Conservation (phyloP, 2,113 vertebrate genomes). For the Silurus meridionalis region DNA sequence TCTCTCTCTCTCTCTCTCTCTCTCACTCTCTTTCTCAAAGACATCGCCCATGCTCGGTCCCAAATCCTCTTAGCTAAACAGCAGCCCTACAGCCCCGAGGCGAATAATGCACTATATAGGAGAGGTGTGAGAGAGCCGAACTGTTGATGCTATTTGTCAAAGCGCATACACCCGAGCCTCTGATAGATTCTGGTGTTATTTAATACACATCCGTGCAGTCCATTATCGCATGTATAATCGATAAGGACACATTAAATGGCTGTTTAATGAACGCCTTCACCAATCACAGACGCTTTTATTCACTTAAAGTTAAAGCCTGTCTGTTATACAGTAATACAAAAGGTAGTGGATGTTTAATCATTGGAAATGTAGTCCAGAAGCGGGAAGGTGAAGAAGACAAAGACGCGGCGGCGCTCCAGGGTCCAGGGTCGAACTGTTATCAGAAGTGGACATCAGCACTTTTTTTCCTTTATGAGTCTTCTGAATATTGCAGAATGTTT, state of each 20-base stretch:
- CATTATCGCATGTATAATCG: slow-evolving; percentile 33
- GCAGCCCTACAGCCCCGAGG: slow-evolving; percentile 14
- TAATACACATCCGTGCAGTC: slow-evolving; percentile 30
- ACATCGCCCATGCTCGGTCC: slow-evolving; percentile 38
- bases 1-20: slow-evolving; percentile 41
- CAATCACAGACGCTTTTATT: slow-evolving; percentile 34
- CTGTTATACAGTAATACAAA: slow-evolving; percentile 1
- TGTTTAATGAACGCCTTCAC: slow-evolving; percentile 25
- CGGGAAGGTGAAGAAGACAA: slow-evolving; percentile 13
- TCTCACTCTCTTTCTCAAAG: slow-evolving; percentile 38
- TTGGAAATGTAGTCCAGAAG: slow-evolving; percentile 14
- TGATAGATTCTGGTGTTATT: slow-evolving; percentile 23
- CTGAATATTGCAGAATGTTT: neutral
- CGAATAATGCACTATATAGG: slow-evolving; percentile 38
- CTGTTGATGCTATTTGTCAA: slow-evolving; percentile 20
- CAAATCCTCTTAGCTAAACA: slow-evolving; percentile 41
- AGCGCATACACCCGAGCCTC: neutral
- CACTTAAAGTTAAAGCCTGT: slow-evolving; percentile 31
- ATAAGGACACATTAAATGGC: slow-evolving; percentile 28
- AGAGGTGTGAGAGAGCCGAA: slow-evolving; percentile 24
- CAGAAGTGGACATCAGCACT: slow-evolving; percentile 32
- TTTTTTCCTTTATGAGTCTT: slow-evolving; percentile 2
- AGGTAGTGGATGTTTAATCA: slow-evolving; percentile 9
- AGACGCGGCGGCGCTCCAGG: neutral
- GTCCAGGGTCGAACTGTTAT: slow-evolving; percentile 2